Conservation (phyloP, 2,113 vertebrate genomes). For the Athene noctua region DNA sequence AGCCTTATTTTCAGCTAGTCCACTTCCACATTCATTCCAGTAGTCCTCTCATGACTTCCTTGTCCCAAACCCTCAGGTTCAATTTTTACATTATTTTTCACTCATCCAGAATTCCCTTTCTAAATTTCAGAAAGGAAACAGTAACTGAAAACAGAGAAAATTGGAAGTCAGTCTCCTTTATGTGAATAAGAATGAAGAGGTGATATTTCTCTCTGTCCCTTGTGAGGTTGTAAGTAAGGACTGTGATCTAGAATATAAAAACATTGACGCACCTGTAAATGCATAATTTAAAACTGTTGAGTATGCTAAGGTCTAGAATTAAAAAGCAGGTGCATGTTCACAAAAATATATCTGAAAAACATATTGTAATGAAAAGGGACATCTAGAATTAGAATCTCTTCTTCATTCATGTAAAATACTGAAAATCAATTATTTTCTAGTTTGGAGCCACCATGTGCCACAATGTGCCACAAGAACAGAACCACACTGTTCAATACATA, state of each 20-base stretch:
- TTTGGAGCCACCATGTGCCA: not conserved
- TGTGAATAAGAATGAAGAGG: not conserved
- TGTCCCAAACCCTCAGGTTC: not conserved
- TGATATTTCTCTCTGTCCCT: not conserved
- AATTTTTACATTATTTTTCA: not conserved
- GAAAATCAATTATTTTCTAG: not conserved
- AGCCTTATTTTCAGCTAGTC: not conserved
- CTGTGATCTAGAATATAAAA: not conserved
- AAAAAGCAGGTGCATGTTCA: not conserved
- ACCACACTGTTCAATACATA: not conserved
- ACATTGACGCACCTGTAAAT: not conserved
- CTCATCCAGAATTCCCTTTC: not conserved
- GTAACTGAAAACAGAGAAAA: not conserved
- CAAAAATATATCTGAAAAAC: not conserved
- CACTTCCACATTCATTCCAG: not conserved
- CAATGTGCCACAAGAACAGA: not conserved
- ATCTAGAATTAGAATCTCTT: not conserved
- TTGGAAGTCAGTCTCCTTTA: not conserved
- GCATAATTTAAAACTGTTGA: not conserved
- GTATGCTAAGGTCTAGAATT: not conserved
- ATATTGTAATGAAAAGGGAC: not conserved
- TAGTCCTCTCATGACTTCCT: not conserved
- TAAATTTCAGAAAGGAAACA: not conserved
- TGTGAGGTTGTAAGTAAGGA: not conserved
- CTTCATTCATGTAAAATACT: not conserved